These are phyloP conservation scores for Himalopsyche anomala DNA, from an alignment of 2,888 invertebrate genomes.

Conservation along the genomic window DNA sequence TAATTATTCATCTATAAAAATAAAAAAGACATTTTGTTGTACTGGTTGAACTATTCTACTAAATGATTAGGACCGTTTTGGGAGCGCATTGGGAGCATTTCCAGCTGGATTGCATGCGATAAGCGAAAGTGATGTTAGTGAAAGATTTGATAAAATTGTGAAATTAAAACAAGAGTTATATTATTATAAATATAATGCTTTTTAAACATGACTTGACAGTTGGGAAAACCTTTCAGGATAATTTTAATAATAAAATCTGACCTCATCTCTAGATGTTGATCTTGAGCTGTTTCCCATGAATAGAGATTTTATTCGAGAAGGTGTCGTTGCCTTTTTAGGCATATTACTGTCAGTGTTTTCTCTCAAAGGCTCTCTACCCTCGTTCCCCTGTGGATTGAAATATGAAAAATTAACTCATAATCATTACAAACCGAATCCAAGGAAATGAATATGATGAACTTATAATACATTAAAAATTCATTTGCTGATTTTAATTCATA, in stretches of 20 bases:
- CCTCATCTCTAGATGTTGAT: slow-evolving; percentile 72
- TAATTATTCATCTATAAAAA: background rate
- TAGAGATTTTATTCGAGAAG: slow-evolving; percentile 80
- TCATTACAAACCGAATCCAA: no score
- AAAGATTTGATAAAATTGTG: background rate
- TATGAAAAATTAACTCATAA: background rate
- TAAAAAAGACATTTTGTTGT: no score
- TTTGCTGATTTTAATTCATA: no score
- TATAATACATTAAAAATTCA: no score
- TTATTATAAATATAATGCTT: no score
- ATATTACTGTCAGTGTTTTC: slow-evolving; percentile 73
- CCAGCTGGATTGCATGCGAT: no score
- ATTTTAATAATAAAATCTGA: slow-evolving; percentile 67
- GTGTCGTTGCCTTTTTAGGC: slow-evolving; percentile 78
- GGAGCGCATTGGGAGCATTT: no score
- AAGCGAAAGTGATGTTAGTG: no score
- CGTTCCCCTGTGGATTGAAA: slow-evolving; percentile 73
- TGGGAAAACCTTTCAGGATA: background rate
- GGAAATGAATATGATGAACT: no score
- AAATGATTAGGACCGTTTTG: no score
- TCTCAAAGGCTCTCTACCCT: slow-evolving; percentile 77
- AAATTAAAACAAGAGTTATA: background rate
- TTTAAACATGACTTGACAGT: background rate
- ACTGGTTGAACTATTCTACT: no score
- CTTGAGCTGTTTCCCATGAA: slow-evolving; percentile 75